A percentile compares a stretch with the other conserved stretches of the same genome.
Evolutionary conservation across 2,113 vertebrate genomes (phyloP).

Genomic region (Brachypodius melanocephalos): DNA sequence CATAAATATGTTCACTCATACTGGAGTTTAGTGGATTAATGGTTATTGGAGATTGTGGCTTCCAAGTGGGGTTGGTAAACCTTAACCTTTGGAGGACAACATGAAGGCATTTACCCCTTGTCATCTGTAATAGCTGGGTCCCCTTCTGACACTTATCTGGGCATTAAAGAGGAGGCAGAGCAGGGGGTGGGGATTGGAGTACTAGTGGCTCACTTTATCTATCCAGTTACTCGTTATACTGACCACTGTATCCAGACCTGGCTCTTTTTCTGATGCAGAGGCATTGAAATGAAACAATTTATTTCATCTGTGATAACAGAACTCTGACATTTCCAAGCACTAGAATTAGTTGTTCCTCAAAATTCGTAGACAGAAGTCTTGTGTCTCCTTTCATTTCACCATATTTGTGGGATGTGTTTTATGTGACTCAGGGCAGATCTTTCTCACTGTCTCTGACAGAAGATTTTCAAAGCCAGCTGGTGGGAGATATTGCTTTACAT

Average conservation of each 20-base stretch:
- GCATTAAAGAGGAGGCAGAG: slow-evolving; percentile 70
- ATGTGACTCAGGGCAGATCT: not conserved
- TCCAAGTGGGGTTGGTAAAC: slow-evolving; percentile 75
- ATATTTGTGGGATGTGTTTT: not conserved
- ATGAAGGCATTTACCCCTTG: slow-evolving; percentile 73
- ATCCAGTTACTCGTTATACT: slow-evolving; percentile 43
- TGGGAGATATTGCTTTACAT: not conserved
- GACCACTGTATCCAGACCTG: not conserved
- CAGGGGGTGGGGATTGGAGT: slow-evolving; percentile 51
- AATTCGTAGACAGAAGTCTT: not conserved
- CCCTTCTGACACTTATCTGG: slow-evolving; percentile 72
- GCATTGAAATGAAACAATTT: not conserved
- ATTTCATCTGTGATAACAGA: not conserved
- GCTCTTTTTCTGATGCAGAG: not conserved
- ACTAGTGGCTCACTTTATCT: slow-evolving; percentile 3
- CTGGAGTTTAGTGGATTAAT: slow-evolving; percentile 79
- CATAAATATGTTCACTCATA: slow-evolving; percentile 78
- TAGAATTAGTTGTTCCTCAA: not conserved
- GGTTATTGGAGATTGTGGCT: slow-evolving; percentile 79
- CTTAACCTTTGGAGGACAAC: slow-evolving; percentile 82
- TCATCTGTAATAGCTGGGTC: slow-evolving; percentile 74
- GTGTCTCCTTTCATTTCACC: not conserved
- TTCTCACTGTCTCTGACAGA: not conserved
- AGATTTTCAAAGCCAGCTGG: slow-evolving; percentile 14
- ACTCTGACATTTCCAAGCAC: not conserved